phyloP scores from a whole-genome alignment of 2,888 invertebrate species.

The Hirtodrosophila duncani region DNA sequence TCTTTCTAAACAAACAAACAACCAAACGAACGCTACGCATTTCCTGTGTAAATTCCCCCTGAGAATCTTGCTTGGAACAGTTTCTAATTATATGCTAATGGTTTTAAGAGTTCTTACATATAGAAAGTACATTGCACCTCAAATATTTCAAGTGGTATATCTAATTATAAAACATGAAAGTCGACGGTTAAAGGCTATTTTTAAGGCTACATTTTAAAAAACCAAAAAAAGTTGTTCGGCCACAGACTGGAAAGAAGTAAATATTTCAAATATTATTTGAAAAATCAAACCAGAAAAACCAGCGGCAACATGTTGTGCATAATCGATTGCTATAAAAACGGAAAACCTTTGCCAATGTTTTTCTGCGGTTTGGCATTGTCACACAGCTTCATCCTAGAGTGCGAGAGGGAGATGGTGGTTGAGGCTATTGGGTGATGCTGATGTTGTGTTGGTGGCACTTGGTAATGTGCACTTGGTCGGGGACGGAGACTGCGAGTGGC shows the following conservation, averaged over 20 bases:
- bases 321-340: constrained; percentile 39
- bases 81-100: constrained; percentile 44
- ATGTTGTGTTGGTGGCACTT: constrained; percentile 46
- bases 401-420: constrained; percentile 6
- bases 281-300: too few species aligned
- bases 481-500: constrained; percentile 14
- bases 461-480: constrained; percentile 53
- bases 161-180: constrained; percentile 52
- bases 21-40: constrained; percentile 28
- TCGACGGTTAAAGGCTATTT: constrained; percentile 27
- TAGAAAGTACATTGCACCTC: constrained; percentile 60
- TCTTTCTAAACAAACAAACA: not conserved
- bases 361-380: constrained; percentile 28
- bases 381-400: constrained; percentile 8
- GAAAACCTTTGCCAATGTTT: constrained; percentile 17
- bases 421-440: not conserved
- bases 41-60: constrained; percentile 38
- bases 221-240: not conserved
- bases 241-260: too few species aligned
- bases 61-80: not conserved
- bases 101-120: constrained; percentile 17
- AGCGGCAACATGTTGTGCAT: constrained; percentile 18
- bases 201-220: constrained; percentile 23
- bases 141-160: constrained; percentile 33
- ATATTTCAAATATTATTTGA: too few species aligned